phyloP scores from a whole-genome alignment of 2,888 invertebrate species.

The Pollenia angustigena region DNA sequence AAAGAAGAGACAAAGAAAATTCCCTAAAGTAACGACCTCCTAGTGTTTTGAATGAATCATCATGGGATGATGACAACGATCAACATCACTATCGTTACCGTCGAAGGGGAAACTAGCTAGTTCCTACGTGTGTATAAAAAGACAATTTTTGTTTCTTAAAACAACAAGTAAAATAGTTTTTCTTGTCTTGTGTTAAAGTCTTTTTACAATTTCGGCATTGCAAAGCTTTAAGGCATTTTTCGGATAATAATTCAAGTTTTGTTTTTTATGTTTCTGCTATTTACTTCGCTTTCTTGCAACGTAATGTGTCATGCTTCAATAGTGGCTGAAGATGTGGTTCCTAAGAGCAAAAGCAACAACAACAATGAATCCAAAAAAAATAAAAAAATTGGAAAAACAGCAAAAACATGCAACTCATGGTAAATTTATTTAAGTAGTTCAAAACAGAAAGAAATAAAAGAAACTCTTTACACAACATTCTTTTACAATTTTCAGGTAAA shows the following conservation, averaged over 20 bases:
- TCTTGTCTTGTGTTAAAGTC: constrained; percentile 28
- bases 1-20: constrained; percentile 35
- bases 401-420: constrained; percentile 36
- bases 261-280: constrained; percentile 3
- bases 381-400: constrained; percentile 6
- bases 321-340: constrained; percentile 58
- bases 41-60: constrained; percentile 66
- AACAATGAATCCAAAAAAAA: background rate
- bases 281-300: constrained; percentile 34
- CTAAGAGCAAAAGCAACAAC: constrained; percentile 26
- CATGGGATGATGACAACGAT: constrained; percentile 23
- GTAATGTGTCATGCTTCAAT: constrained; percentile 65
- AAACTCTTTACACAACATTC: constrained; percentile 61
- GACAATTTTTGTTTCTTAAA: background rate
- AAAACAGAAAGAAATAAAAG: constrained; percentile 2
- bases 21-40: constrained; percentile 69
- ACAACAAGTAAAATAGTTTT: constrained; percentile 47
- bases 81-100: constrained; percentile 8
- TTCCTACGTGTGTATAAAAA: background rate
- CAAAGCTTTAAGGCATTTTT: constrained; percentile 59
- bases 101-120: constrained; percentile 15
- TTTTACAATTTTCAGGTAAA: constrained; percentile 64
- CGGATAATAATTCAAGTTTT: constrained; percentile 54
- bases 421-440: constrained; percentile 58
- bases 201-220: constrained; percentile 22